Evolutionary conservation across 2,113 vertebrate species (phyloP), one percentile per base, ranked within the genome.

Genomic region (Aramus guarauna): DNA sequence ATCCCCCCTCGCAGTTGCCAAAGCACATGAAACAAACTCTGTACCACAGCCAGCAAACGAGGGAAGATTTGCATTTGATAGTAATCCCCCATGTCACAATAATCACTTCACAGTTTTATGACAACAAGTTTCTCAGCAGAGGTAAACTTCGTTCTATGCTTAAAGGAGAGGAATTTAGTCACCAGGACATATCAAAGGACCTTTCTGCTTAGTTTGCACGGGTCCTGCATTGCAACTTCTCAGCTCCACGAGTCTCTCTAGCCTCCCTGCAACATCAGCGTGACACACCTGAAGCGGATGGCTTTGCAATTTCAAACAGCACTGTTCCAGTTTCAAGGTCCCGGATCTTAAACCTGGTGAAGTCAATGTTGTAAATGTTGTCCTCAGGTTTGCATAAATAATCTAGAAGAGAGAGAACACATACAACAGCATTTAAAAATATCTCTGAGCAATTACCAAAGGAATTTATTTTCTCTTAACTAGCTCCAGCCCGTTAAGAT

Each of bases 301-400:
- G 99, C 93, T 99, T 99, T 95, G 99, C 99, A 43, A 99, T 99
- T 98, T 99, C 99, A 97, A 99, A 99, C 21, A 99, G 98, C 77
- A 99, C 99, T 0, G 99, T 99, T 74, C 99, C 99, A 0, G 99
- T 99, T 97, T 99, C 99, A 90, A 99, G 98, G 96, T 99, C 99
- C 93, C 99, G 98, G 92, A 99, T 99, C 98, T 99, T 99, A 97
- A 99, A 99, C 67, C 99, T 99, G 15, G 99, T 99, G 84, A 99
- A 99, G 94, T 99, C 99, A 83, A 99, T 99, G 92, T 98, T 99
- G 97, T 98, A 99, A 95, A 99, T 91, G 41, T 99, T 99, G 97
- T 99, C 99, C 85, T 99, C 99, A 2, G 98, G 99, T 97, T 98
- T 99, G 97, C 99, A 99, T 47, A 99, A 98, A 96, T 99, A 99